Conservation (phyloP, 30 jellyfish, hydroid and myxozoan species). For the Aurelia sp. region DNA sequence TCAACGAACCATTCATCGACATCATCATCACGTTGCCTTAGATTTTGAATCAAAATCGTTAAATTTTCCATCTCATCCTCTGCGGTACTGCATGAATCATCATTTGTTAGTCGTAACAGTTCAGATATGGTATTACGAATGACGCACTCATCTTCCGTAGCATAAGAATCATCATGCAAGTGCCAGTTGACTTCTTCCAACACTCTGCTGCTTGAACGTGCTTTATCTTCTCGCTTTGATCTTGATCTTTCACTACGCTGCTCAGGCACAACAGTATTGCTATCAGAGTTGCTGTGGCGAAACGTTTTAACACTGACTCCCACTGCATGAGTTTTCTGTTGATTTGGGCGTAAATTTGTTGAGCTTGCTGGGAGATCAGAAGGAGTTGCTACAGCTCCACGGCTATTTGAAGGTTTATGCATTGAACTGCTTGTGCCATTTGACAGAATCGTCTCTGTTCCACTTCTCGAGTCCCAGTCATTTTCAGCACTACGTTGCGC, state of each 20-base stretch:
- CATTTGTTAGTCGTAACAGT: constrained; percentile 15
- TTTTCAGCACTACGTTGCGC: background rate
- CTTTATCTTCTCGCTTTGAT: background rate
- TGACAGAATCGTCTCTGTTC: background rate
- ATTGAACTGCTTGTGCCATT: background rate
- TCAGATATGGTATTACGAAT: background rate
- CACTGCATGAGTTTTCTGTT: no score
- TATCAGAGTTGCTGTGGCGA: background rate
- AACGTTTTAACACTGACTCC: no score
- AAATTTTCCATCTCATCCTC: constrained; percentile 5
- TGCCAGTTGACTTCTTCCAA: constrained; percentile 3
- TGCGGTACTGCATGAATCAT: background rate
- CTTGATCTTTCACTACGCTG: background rate
- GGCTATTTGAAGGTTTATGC: background rate
- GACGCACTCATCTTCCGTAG: background rate
- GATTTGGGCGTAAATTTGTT: background rate
- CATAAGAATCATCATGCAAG: background rate
- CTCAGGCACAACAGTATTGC: background rate
- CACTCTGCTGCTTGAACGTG: background rate
- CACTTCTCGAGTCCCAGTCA: background rate
- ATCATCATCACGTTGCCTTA: constrained; percentile 47
- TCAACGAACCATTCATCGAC: constrained; percentile 65
- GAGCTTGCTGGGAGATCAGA: background rate
- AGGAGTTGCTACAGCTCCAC: background rate
- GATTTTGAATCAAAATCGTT: background rate